phyloP scores from a whole-genome alignment of 2,888 invertebrate genomes.

The Formica aserva region DNA sequence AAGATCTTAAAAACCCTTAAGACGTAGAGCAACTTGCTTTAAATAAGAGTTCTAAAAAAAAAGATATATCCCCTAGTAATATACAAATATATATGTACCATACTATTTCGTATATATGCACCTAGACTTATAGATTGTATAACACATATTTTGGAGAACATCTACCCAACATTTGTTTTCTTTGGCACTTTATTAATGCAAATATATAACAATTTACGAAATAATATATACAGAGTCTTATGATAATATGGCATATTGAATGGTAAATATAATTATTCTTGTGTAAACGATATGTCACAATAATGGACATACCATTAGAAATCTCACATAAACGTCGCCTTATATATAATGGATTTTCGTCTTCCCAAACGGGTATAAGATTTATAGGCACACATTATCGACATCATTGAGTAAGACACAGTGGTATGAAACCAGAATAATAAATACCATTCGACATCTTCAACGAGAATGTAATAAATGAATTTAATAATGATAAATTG shows the following conservation, averaged over 20 bases:
- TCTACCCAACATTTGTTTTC: constrained; percentile 71
- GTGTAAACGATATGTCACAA: constrained; percentile 67
- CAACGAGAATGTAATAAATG: background rate
- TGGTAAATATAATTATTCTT: constrained; percentile 72
- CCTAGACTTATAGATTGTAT: background rate
- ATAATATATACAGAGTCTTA: constrained; percentile 82
- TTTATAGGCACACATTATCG: constrained; percentile 14
- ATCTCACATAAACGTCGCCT: background rate
- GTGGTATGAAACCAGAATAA: background rate
- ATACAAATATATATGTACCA: background rate
- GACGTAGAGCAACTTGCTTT: background rate
- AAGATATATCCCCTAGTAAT: background rate
- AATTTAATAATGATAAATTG: constrained; percentile 3
- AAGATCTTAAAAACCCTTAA: background rate
- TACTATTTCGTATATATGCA: background rate
- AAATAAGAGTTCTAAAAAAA: background rate
- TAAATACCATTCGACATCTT: background rate
- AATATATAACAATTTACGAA: constrained; percentile 77
- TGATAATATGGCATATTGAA: constrained; percentile 82
- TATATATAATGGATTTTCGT: background rate
- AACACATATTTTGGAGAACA: background rate
- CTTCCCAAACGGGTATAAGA: background rate
- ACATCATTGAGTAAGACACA: constrained; percentile 1
- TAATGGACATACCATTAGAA: constrained; percentile 3
- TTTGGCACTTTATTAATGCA: constrained; percentile 84